Conservation (phyloP, 2,113 vertebrate genomes). For the Pseudonaja textilis region DNA sequence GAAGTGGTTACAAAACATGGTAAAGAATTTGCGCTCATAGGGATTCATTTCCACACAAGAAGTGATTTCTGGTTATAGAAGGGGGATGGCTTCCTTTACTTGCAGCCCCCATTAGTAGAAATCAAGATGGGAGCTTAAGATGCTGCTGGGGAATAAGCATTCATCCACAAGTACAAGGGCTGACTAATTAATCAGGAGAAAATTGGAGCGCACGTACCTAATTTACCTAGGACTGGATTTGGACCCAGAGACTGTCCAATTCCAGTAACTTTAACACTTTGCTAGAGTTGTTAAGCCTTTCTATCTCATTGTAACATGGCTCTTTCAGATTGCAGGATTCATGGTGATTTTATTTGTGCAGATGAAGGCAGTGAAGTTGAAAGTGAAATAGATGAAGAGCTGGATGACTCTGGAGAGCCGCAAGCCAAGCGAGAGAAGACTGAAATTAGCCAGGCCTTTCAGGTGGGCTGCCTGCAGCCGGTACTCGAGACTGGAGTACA, state of each 20-base stretch:
- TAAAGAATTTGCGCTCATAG: neutral
- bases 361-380: conserved; percentile 84
- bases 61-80: neutral
- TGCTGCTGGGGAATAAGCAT: neutral
- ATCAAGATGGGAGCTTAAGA: neutral
- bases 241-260: neutral
- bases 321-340: conserved; percentile 41
- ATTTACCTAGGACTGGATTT: neutral
- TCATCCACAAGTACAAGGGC: neutral
- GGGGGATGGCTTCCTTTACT: neutral
- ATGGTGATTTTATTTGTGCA: conserved; percentile 67
- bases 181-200: neutral
- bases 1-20: neutral
- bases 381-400: conserved; percentile 81
- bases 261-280: neutral
- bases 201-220: neutral
- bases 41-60: neutral
- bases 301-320: neutral
- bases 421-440: conserved; percentile 81
- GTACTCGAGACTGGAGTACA: conserved; percentile 75
- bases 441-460: conserved; percentile 75
- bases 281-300: neutral
- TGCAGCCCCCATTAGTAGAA: neutral
- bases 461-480: conserved; percentile 76
- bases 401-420: conserved; percentile 80